phyloP scores from a whole-genome alignment of 2,888 invertebrate species.

The Cordylochernes scorpioides region DNA sequence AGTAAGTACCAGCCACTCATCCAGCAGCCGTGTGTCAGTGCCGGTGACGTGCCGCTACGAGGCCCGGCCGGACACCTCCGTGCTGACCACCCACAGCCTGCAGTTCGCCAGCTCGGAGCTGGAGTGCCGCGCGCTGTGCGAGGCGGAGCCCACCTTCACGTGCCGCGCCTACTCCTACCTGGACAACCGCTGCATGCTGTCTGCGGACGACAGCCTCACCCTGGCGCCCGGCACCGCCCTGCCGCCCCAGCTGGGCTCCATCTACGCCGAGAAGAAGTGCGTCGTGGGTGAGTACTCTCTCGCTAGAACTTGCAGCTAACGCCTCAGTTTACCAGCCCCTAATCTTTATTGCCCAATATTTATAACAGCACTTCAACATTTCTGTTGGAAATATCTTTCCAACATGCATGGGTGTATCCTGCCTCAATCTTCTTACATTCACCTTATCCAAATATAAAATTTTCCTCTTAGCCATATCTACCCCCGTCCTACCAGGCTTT shows the following conservation, averaged over 20 bases:
- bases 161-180: conserved; percentile 24
- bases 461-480: too few relatives aligned
- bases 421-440: too few relatives aligned
- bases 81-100: conserved; percentile 23
- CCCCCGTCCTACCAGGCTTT: too few relatives aligned
- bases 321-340: too few relatives aligned
- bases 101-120: conserved; percentile 22
- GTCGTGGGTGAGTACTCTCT: conserved; percentile 20
- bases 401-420: too few relatives aligned
- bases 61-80: conserved; percentile 20
- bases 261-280: conserved; percentile 23
- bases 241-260: conserved; percentile 11
- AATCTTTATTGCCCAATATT: too few relatives aligned
- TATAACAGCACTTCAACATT: too few relatives aligned
- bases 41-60: conserved; percentile 24
- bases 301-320: neutral
- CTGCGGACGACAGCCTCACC: conserved; percentile 24
- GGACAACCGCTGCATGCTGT: conserved; percentile 23
- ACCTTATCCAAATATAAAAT: too few relatives aligned
- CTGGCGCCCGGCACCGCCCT: conserved; percentile 17
- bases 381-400: too few relatives aligned
- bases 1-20: neutral
- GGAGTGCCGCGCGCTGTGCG: conserved; percentile 24
- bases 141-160: conserved; percentile 21
- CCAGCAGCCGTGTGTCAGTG: conserved; percentile 16